These are phyloP conservation scores for Atethmia centrago DNA, from an alignment of 2,888 invertebrate species.

Conservation along the genomic window DNA sequence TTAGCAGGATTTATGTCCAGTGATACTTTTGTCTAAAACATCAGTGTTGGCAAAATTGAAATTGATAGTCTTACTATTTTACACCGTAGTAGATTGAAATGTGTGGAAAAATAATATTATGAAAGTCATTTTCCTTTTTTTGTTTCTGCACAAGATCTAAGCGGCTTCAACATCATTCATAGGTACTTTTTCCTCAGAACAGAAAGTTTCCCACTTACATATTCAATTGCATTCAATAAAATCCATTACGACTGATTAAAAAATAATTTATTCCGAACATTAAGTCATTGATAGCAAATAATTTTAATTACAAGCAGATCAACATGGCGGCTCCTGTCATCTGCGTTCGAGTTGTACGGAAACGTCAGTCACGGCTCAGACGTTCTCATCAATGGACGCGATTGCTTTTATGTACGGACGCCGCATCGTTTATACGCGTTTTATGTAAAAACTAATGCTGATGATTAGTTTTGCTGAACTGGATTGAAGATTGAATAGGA, in stretches of 20 bases:
- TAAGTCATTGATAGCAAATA: conserved; percentile 51
- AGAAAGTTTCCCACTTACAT: conserved; percentile 20
- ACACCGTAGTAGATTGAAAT: neutral
- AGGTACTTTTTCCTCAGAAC: neutral
- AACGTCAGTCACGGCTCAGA: conserved; percentile 58
- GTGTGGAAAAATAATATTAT: neutral
- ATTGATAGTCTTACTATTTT: neutral
- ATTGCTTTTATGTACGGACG: conserved; percentile 25
- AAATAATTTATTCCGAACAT: conserved; percentile 45
- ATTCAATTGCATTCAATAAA: conserved; percentile 43
- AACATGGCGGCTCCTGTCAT: conserved; percentile 57
- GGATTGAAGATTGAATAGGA: neutral
- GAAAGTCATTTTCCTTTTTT: neutral
- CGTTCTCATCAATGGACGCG: conserved; percentile 19
- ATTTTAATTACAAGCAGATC: conserved; percentile 52
- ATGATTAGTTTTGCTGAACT: conserved; percentile 34
- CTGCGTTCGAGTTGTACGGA: conserved; percentile 58
- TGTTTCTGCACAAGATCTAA: neutral
- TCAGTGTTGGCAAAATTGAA: neutral
- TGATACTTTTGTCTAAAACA: neutral
- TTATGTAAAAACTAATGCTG: conserved; percentile 14
- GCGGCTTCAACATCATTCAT: neutral
- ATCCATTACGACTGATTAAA: conserved; percentile 50
- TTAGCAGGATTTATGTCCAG: conserved; percentile 33
- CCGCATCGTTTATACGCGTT: conserved; percentile 7